Evolutionary conservation across 2,113 vertebrate genomes (phyloP).

Genomic region (Struthio camelus): DNA sequence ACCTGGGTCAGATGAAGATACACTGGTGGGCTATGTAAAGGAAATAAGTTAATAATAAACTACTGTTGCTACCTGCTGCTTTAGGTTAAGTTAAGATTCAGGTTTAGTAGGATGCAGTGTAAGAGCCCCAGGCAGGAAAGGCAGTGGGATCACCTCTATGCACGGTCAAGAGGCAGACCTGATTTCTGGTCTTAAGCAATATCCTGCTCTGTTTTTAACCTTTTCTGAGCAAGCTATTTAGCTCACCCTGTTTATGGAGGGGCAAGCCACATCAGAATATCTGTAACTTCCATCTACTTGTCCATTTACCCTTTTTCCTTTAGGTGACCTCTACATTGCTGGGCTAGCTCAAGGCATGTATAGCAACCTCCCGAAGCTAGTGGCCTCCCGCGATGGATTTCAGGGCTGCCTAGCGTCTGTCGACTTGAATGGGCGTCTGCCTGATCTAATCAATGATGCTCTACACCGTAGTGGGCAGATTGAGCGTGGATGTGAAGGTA

Average conservation of each 20-base stretch:
- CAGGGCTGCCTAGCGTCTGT: slow-evolving; percentile 97
- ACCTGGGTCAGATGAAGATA: neutral
- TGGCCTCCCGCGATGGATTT: slow-evolving; percentile 96
- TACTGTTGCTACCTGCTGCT: neutral
- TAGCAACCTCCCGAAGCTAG: slow-evolving; percentile 91
- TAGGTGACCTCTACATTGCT: slow-evolving; percentile 97
- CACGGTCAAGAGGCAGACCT: neutral
- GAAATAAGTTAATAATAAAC: neutral
- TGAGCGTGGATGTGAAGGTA: slow-evolving; percentile 99
- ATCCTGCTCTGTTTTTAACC: neutral
- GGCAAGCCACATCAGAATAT: neutral
- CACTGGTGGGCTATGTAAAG: no score
- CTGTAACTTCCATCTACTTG: neutral
- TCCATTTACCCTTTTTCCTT: neutral
- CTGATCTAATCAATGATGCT: slow-evolving; percentile 93
- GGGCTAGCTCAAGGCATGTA: slow-evolving; percentile 96
- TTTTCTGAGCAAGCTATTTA: neutral
- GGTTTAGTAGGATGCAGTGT: neutral
- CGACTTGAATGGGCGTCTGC: slow-evolving; percentile 95
- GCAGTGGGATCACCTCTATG: neutral
- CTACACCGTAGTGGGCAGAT: slow-evolving; percentile 97
- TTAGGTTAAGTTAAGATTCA: neutral
- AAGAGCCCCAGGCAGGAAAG: neutral
- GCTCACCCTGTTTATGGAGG: neutral
- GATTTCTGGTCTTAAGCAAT: neutral